A percentile compares a stretch with the other conserved stretches of the same genome.
phyloP scores from a whole-genome alignment of 2,113 vertebrate species.

The Phyllopteryx taeniolatus region DNA sequence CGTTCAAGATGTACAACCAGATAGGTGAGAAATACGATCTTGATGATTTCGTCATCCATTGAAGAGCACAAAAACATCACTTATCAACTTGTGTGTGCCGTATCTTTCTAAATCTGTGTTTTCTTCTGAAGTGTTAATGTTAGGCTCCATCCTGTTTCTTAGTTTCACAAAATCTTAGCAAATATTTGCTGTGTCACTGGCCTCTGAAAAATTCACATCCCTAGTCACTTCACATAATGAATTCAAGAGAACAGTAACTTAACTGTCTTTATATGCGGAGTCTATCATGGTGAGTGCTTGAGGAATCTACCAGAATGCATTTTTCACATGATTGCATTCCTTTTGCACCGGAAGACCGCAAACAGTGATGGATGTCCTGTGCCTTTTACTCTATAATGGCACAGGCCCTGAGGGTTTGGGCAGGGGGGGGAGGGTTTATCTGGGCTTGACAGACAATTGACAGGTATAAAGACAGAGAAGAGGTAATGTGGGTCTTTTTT shows the following conservation, averaged over 20 bases:
- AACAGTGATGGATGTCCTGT: conserved; percentile 64
- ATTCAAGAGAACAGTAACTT: not conserved
- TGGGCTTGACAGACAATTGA: conserved; percentile 17
- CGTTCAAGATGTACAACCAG: conserved; percentile 89
- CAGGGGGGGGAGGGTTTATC: conserved; percentile 2
- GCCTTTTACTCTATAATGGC: conserved; percentile 24
- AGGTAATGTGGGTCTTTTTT: conserved; percentile 16
- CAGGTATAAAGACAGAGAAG: conserved; percentile 8
- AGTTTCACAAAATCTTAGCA: conserved; percentile 19
- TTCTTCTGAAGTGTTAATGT: not conserved
- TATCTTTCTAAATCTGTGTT: not conserved
- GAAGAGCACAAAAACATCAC: not conserved
- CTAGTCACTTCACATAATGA: conserved; percentile 16
- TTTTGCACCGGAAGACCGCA: conserved; percentile 43
- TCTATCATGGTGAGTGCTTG: conserved; percentile 5
- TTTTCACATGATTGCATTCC: conserved; percentile 52
- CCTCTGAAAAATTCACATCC: conserved; percentile 28
- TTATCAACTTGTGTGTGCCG: not conserved
- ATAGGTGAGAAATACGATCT: conserved; percentile 78
- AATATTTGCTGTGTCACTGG: conserved; percentile 23
- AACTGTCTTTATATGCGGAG: not conserved
- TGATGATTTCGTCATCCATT: not conserved
- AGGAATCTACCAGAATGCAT: conserved; percentile 33
- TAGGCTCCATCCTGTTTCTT: conserved; percentile 4
- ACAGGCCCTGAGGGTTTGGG: not conserved